Conservation (phyloP, 2,797 vertebrate species). For the Steatocranus sp. region DNA sequence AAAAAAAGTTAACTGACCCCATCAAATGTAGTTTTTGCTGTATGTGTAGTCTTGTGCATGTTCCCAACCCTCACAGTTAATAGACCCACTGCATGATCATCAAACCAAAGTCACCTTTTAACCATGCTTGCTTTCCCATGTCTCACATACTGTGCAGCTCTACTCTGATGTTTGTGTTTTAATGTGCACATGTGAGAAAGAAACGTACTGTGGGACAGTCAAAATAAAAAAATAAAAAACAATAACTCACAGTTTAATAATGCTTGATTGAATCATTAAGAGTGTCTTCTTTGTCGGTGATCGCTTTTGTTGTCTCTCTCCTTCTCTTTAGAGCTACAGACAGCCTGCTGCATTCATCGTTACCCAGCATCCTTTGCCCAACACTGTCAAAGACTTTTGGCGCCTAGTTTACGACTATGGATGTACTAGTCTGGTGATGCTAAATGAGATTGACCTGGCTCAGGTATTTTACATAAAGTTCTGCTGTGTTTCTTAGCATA, state of each 20-base stretch:
- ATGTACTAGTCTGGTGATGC: constrained; percentile 96
- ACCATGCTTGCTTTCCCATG: constrained; percentile 2
- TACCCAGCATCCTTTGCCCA: constrained; percentile 96
- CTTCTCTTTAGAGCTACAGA: constrained; percentile 87
- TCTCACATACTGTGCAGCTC: constrained; percentile 6
- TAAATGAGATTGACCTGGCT: constrained; percentile 95
- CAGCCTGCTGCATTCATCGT: constrained; percentile 99
- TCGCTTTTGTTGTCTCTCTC: background rate
- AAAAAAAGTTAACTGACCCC: constrained; percentile 10
- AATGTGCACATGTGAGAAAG: background rate
- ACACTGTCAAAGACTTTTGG: constrained; percentile 99
- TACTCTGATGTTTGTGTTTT: constrained; percentile 2
- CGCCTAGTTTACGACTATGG: constrained; percentile 98
- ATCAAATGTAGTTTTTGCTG: background rate
- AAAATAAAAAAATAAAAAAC: background rate
- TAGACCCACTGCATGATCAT: constrained; percentile 65
- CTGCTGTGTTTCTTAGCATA: background rate
- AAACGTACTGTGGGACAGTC: background rate
- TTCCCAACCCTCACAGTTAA: background rate
- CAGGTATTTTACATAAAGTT: constrained; percentile 77
- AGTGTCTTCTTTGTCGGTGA: background rate
- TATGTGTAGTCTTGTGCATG: constrained; percentile 38
- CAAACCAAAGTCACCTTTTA: constrained; percentile 31
- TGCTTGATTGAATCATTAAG: background rate
- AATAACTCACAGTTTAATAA: background rate